Percentiles rank a stretch among this genome's conserved stretches.
These are phyloP conservation scores for Eumeta japonica DNA, from an alignment of 1,140 invertebrate species.

Conservation along the genomic window DNA sequence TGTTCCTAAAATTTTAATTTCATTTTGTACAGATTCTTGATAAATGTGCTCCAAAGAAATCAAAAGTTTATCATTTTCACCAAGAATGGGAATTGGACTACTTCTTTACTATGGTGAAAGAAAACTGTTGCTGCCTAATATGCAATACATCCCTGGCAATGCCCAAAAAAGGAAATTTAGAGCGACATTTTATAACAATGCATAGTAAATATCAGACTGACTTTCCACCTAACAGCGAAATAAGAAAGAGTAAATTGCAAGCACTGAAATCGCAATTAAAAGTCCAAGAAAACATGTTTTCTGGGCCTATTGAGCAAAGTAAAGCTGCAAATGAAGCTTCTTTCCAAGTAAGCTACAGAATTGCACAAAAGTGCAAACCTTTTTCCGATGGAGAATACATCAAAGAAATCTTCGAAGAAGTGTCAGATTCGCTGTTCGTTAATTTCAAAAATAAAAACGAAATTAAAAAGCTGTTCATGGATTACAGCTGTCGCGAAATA, in stretches of 20 bases:
- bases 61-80: constrained; percentile 14
- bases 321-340: constrained; percentile 19
- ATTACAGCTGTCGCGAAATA: constrained; percentile 8
- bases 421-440: constrained; percentile 13
- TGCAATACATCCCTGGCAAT: constrained; percentile 18
- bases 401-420: constrained; percentile 17
- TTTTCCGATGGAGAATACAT: constrained; percentile 22
- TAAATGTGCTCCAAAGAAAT: constrained; percentile 11
- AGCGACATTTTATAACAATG: constrained; percentile 19
- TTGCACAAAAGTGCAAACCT: constrained; percentile 22
- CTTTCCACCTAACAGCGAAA: constrained; percentile 23
- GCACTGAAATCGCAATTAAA: constrained; percentile 18
- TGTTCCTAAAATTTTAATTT: constrained; percentile 1
- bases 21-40: constrained; percentile 1
- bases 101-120: constrained; percentile 24
- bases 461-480: constrained; percentile 9
- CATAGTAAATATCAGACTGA: constrained; percentile 23
- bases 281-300: constrained; percentile 21
- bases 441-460: constrained; percentile 17
- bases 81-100: constrained; percentile 19
- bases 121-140: constrained; percentile 21
- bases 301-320: constrained; percentile 13
- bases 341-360: constrained; percentile 21
- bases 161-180: constrained; percentile 20
- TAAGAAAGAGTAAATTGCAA: constrained; percentile 23